Conservation (phyloP, 2,888 invertebrate genomes). For the Diaprepes abbreviatus region DNA sequence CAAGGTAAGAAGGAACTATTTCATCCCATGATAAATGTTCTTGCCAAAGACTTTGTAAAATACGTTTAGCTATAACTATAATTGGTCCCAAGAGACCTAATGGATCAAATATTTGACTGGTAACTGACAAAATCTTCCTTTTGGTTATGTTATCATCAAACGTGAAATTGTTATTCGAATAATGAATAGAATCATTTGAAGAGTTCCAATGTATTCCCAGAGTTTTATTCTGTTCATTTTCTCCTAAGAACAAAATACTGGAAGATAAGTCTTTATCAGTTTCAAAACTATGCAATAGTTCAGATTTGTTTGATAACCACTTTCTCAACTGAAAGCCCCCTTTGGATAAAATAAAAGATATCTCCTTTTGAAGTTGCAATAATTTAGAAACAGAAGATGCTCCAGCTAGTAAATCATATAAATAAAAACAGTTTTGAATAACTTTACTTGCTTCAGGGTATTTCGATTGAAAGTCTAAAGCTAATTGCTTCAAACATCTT, state of each 20-base stretch:
- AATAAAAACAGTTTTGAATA: slow-evolving; percentile 48
- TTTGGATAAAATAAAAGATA: slow-evolving; percentile 30
- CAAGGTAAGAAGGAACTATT: slow-evolving; percentile 20
- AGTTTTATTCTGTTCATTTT: slow-evolving; percentile 45
- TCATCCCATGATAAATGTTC: slow-evolving; percentile 36
- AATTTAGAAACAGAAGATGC: not conserved
- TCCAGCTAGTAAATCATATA: slow-evolving; percentile 47
- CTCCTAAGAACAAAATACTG: slow-evolving; percentile 35
- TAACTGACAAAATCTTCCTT: slow-evolving; percentile 31
- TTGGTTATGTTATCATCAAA: not conserved
- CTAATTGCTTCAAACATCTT: slow-evolving; percentile 39
- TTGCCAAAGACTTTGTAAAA: slow-evolving; percentile 40
- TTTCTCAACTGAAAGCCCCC: slow-evolving; percentile 49
- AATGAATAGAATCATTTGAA: slow-evolving; percentile 24
- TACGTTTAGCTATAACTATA: slow-evolving; percentile 33
- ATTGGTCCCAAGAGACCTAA: slow-evolving; percentile 36
- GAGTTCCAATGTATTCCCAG: slow-evolving; percentile 39
- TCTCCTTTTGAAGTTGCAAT: not conserved
- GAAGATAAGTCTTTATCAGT: slow-evolving; percentile 7
- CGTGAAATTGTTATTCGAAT: not conserved
- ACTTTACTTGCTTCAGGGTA: slow-evolving; percentile 38
- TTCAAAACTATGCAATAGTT: slow-evolving; percentile 21
- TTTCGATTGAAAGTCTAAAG: slow-evolving; percentile 26
- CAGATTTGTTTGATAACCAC: slow-evolving; percentile 31
- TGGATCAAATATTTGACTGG: slow-evolving; percentile 41